Conservation (phyloP, 2,113 vertebrate species). For the Orthonyx spaldingii region DNA sequence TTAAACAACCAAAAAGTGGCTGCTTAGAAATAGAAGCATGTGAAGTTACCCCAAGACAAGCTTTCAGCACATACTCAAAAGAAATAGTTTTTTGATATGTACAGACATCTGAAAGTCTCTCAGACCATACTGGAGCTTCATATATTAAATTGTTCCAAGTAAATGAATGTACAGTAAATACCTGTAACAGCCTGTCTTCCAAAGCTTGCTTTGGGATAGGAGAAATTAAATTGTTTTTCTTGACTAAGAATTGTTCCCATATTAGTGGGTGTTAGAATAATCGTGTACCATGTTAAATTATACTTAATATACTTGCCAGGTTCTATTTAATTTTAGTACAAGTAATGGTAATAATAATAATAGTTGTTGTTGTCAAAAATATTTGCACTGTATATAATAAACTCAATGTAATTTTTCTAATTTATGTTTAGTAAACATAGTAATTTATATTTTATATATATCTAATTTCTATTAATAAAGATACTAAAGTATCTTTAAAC, state of each 20-base stretch:
- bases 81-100: neutral
- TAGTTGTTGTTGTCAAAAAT: neutral
- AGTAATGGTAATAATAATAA: neutral
- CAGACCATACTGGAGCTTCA: neutral
- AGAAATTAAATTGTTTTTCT: slow-evolving; percentile 44
- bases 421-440: neutral
- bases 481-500: neutral
- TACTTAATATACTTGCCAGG: slow-evolving; percentile 19
- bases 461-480: neutral
- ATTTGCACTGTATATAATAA: neutral
- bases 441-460: neutral
- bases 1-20: slow-evolving; percentile 62
- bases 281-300: slow-evolving; percentile 49
- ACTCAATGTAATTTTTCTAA: neutral
- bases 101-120: slow-evolving; percentile 20
- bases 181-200: neutral
- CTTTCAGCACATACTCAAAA: slow-evolving; percentile 53
- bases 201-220: neutral
- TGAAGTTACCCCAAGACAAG: slow-evolving; percentile 40
- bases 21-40: slow-evolving; percentile 47
- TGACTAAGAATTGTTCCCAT: slow-evolving; percentile 46
- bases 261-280: slow-evolving; percentile 43
- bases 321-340: slow-evolving; percentile 29
- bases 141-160: neutral
- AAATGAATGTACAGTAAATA: neutral